Evolutionary conservation across 2,113 vertebrate genomes (phyloP).

Genomic region (Apistogramma diplotaenia): DNA sequence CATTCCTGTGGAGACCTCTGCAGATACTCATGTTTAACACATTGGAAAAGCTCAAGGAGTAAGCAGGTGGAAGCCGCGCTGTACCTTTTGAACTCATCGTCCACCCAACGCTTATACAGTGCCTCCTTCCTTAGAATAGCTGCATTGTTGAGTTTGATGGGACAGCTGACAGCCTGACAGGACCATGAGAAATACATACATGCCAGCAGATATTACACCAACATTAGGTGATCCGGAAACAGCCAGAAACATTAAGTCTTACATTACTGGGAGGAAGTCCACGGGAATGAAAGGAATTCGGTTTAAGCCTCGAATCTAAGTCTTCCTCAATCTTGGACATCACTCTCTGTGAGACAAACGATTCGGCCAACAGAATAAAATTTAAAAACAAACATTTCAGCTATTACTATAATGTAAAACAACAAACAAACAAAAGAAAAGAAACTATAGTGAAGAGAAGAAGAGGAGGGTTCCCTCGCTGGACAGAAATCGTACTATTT

Average conservation of each 20-base stretch:
- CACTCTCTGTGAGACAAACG: conserved; percentile 56
- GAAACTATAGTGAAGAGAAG: too few relatives aligned
- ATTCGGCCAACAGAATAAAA: not conserved
- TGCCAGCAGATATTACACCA: not conserved
- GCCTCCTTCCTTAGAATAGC: conserved; percentile 85
- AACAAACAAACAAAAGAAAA: too few relatives aligned
- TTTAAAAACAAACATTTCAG: too few relatives aligned
- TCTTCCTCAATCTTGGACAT: conserved; percentile 70
- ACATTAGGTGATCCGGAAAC: not conserved
- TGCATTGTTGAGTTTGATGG: conserved; percentile 86
- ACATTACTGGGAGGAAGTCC: conserved; percentile 52
- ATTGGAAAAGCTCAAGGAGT: not conserved
- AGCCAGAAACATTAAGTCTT: not conserved
- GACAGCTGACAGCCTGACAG: conserved; percentile 74
- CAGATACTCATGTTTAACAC: not conserved
- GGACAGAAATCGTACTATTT: not conserved
- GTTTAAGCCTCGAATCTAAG: conserved; percentile 67
- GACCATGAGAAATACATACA: not conserved
- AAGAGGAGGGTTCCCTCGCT: not conserved
- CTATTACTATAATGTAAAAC: not conserved
- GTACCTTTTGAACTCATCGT: conserved; percentile 86
- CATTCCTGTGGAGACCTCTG: not conserved
- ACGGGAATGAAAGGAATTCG: conserved; percentile 48
- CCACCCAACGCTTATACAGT: conserved; percentile 79
- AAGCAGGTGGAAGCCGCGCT: not conserved